A percentile compares a stretch with the other conserved stretches of the same genome.
These are phyloP conservation scores for Diprion similis DNA, from an alignment of 1,140 invertebrate species.

Conservation along the genomic window DNA sequence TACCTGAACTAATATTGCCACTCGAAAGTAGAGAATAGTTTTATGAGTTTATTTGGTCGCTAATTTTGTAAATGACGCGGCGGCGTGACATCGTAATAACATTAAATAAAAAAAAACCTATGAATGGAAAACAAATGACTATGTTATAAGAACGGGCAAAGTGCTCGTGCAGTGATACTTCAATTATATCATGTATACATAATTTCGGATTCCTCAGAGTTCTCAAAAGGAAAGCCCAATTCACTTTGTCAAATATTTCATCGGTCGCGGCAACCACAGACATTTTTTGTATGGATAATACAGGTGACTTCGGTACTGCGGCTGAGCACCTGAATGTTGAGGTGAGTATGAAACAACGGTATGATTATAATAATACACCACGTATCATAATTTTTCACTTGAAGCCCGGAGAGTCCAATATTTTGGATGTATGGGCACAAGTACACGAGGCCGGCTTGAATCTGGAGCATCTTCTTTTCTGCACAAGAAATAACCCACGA, in stretches of 20 bases:
- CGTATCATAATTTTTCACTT: slow-evolving; percentile 9
- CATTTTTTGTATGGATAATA: slow-evolving; percentile 27
- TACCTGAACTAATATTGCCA: too few relatives aligned
- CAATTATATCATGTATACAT: too few relatives aligned
- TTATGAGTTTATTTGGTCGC: too few relatives aligned
- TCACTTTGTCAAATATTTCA: slow-evolving; percentile 46
- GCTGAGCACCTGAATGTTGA: slow-evolving; percentile 29
- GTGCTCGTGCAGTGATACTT: too few relatives aligned
- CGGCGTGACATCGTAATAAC: too few relatives aligned
- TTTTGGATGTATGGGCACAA: slow-evolving; percentile 34
- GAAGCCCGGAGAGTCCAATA: slow-evolving; percentile 25
- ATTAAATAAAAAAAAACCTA: too few relatives aligned
- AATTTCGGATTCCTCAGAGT: slow-evolving; percentile 19
- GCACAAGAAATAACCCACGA: slow-evolving; percentile 41
- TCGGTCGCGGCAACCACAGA: slow-evolving; percentile 32
- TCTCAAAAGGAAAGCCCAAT: slow-evolving; percentile 29
- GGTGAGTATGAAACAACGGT: slow-evolving; percentile 22
- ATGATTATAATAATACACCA: background rate
- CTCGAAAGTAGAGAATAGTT: too few relatives aligned
- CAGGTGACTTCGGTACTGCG: slow-evolving; percentile 32
- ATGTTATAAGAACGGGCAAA: too few relatives aligned
- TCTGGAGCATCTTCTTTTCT: slow-evolving; percentile 33
- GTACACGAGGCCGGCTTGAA: slow-evolving; percentile 32
- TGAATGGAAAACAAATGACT: too few relatives aligned
- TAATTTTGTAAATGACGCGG: too few relatives aligned